Conservation (phyloP, 35 echinoderm and acorn worm genomes). For the Hemicentrotus pulcherrimus region DNA sequence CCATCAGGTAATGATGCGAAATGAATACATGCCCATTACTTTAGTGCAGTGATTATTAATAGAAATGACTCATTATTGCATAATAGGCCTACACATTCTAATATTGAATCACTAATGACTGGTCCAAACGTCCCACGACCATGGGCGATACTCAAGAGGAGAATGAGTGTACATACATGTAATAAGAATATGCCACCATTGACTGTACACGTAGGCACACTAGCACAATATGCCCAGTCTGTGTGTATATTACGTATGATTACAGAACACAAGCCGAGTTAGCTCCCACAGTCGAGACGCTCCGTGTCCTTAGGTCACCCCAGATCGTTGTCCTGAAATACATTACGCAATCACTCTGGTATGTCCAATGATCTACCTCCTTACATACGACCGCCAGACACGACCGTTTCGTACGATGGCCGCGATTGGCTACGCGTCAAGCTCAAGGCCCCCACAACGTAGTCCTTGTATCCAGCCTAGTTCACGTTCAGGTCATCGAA, state of each 20-base stretch:
- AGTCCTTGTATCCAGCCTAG: slow-evolving; percentile 62
- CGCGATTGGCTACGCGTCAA: slow-evolving; percentile 54
- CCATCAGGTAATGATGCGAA: no score
- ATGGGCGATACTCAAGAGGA: neutral
- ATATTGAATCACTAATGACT: neutral
- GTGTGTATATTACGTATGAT: neutral
- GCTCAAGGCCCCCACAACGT: slow-evolving; percentile 36
- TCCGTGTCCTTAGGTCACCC: slow-evolving; percentile 62
- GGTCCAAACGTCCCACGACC: neutral
- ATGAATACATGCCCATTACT: no score
- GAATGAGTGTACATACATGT: neutral
- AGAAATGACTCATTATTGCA: neutral
- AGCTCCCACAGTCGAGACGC: neutral
- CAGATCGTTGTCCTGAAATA: slow-evolving; percentile 43
- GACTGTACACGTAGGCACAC: neutral
- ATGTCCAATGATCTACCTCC: slow-evolving; percentile 63
- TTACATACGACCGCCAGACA: slow-evolving; percentile 24
- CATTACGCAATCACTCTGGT: slow-evolving; percentile 76
- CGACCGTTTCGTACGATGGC: neutral
- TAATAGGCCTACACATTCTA: neutral
- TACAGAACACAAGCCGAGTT: neutral
- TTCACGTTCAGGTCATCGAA: slow-evolving; percentile 75
- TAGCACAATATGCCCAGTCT: neutral
- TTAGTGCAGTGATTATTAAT: no score
- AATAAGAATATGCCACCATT: neutral